Evolutionary conservation across 2,113 vertebrate species (phyloP).

Genomic region (Siphamia tubifer): DNA sequence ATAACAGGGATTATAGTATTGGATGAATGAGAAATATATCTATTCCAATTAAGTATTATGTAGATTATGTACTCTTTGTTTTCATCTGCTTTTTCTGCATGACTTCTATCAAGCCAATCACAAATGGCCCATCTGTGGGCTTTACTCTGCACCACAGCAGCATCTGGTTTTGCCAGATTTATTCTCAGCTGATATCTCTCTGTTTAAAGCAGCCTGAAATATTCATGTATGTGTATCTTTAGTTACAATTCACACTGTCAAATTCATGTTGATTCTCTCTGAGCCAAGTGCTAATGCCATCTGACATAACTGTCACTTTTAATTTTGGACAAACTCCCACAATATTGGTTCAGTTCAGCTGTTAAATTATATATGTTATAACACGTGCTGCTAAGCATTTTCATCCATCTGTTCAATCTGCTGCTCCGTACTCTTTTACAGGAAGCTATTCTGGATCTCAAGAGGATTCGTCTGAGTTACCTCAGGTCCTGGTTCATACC

Average conservation of each 20-base stretch:
- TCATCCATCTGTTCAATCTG: slow-evolving; percentile 35
- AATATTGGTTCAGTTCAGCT: slow-evolving; percentile 22
- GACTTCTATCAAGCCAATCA: slow-evolving; percentile 38
- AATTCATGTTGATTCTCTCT: not conserved
- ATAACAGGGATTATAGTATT: slow-evolving; percentile 55
- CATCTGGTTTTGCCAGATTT: slow-evolving; percentile 45
- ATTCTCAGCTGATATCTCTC: not conserved
- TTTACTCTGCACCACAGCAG: not conserved
- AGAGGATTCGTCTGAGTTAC: slow-evolving; percentile 74
- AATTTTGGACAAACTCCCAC: slow-evolving; percentile 10
- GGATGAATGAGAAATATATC: slow-evolving; percentile 16
- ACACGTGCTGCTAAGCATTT: not conserved
- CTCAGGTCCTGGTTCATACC: slow-evolving; percentile 79
- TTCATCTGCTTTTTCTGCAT: slow-evolving; percentile 11
- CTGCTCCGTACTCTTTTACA: slow-evolving; percentile 30
- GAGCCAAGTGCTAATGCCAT: not conserved
- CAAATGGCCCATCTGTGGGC: slow-evolving; percentile 42
- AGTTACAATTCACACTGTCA: not conserved
- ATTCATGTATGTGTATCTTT: slow-evolving; percentile 17
- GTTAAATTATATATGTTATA: slow-evolving; percentile 18
- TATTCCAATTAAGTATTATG: slow-evolving; percentile 42
- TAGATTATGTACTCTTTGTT: slow-evolving; percentile 36
- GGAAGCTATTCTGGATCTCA: slow-evolving; percentile 78
- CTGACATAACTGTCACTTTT: not conserved
- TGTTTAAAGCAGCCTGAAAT: slow-evolving; percentile 14